Evolutionary conservation across 2,113 vertebrate genomes (phyloP).

Genomic region (Rhizomys pruinosus): DNA sequence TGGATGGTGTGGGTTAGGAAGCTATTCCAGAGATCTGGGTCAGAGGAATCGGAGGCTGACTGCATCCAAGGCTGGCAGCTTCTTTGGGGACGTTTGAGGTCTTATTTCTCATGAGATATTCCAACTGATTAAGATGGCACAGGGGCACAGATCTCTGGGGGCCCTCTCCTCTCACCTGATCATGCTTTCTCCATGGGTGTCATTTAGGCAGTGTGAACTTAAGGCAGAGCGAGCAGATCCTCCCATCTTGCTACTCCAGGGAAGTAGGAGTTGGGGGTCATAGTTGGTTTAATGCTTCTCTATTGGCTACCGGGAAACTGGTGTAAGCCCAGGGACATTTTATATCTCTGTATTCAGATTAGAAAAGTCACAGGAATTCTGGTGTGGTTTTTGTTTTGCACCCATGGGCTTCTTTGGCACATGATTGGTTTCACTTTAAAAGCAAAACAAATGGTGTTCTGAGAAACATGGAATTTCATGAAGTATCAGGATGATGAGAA

Average conservation of each 20-base stretch:
- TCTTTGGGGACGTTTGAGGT: background rate
- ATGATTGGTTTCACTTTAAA: background rate
- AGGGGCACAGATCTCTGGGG: background rate
- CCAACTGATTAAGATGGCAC: background rate
- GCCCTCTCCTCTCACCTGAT: background rate
- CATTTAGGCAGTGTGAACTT: background rate
- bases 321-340: too few relatives aligned
- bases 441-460: background rate
- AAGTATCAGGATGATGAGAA: background rate
- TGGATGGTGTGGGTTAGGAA: too few relatives aligned
- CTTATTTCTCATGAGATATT: background rate
- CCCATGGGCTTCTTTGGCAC: background rate
- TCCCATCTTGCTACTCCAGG: background rate
- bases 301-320: rapidly evolving
- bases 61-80: slow-evolving; percentile 2
- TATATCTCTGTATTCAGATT: background rate
- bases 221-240: background rate
- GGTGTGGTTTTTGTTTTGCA: background rate
- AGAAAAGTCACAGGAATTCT: background rate
- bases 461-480: rapidly evolving
- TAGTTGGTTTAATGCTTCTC: background rate
- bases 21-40: too few relatives aligned
- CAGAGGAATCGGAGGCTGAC: too few relatives aligned
- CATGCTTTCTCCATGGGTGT: background rate
- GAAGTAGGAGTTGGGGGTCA: background rate